Evolutionary conservation across 2,888 invertebrate species (phyloP).

Genomic region (Conops quadrifasciatus): DNA sequence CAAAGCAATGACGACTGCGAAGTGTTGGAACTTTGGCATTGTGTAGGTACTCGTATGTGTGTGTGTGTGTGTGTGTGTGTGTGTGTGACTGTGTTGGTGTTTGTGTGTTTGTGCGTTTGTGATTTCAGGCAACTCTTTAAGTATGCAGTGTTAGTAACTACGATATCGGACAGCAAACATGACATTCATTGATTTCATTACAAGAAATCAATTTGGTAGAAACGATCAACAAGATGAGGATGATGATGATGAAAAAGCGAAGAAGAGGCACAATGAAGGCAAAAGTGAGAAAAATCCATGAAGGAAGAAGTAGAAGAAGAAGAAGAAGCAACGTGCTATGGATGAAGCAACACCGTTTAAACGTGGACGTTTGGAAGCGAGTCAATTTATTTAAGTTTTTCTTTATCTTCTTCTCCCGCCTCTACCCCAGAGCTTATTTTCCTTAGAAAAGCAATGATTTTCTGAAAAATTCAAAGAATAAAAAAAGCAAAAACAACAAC

Average conservation of each 20-base stretch:
- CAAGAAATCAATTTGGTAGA: slow-evolving; percentile 31
- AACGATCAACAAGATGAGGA: slow-evolving; percentile 15
- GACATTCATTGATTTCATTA: slow-evolving; percentile 51
- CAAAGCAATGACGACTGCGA: not conserved
- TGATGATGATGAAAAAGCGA: no score
- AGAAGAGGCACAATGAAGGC: no score
- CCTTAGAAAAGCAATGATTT: not conserved
- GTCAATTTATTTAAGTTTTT: no score
- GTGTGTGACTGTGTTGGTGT: slow-evolving; percentile 15
- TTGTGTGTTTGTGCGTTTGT: slow-evolving; percentile 7
- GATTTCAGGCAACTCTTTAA: not conserved
- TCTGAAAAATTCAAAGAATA: not conserved
- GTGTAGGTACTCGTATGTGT: not conserved
- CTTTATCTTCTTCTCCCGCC: no score
- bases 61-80: not conserved
- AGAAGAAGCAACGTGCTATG: no score
- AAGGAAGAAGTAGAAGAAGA: no score
- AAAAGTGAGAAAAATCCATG: no score
- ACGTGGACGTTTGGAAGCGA: no score
- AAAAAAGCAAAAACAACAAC: not conserved
- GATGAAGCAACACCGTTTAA: no score
- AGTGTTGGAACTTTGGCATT: not conserved
- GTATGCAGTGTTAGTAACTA: slow-evolving; percentile 32
- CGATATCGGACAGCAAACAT: slow-evolving; percentile 44
- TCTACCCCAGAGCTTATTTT: no score